Evolutionary conservation across 2,113 vertebrate genomes (phyloP).

Genomic region (Lophura nycthemera): DNA sequence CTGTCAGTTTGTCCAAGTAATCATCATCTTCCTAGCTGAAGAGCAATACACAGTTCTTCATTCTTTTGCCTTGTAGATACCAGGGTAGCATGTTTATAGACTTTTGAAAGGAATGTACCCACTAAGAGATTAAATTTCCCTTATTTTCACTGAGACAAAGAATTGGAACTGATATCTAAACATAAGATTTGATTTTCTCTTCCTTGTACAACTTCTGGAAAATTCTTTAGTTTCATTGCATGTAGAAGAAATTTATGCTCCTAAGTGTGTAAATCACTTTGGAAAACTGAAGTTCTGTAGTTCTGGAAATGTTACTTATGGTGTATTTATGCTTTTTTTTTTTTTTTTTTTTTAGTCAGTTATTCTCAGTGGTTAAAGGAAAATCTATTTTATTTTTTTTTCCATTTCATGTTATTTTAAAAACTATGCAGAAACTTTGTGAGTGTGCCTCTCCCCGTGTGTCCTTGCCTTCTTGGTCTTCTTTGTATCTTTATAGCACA

Average conservation of each 20-base stretch:
- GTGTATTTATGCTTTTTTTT: background rate
- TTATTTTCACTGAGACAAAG: background rate
- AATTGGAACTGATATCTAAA: background rate
- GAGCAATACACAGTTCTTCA: background rate
- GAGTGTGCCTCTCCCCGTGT: background rate
- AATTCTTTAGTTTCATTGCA: background rate
- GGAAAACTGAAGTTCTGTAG: background rate
- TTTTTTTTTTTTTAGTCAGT: conserved; percentile 33
- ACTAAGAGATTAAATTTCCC: background rate
- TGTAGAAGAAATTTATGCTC: background rate
- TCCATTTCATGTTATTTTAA: background rate
- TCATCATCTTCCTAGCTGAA: background rate
- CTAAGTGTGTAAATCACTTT: background rate
- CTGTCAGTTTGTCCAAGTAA: background rate
- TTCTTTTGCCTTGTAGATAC: background rate
- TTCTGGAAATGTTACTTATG: background rate
- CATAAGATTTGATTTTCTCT: background rate
- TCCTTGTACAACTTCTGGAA: background rate
- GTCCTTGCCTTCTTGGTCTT: conserved; percentile 44
- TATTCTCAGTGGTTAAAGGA: conserved; percentile 5
- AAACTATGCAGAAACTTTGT: background rate
- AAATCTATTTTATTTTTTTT: background rate
- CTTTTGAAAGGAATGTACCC: background rate
- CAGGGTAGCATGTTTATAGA: background rate
- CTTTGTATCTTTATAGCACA: conserved; percentile 17